phyloP scores from a whole-genome alignment of 2,888 invertebrate genomes.

The Epistrophella euchroma region DNA sequence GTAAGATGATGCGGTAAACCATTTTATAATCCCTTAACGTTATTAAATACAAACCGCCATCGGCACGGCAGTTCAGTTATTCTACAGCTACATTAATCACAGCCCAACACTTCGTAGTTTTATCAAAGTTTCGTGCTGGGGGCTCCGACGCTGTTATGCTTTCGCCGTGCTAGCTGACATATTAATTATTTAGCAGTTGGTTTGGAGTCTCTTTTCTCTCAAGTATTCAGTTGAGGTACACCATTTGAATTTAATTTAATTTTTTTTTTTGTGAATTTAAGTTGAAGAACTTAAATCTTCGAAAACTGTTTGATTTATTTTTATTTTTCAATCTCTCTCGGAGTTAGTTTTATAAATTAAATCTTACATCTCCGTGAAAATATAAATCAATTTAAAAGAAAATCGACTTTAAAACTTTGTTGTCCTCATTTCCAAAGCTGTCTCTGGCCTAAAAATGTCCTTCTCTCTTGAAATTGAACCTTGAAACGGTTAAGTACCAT shows the following conservation, averaged over 20 bases:
- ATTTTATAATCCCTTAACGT: neutral
- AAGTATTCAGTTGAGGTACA: neutral
- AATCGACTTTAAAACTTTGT: constrained; percentile 45
- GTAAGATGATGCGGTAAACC: neutral
- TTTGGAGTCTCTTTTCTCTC: neutral
- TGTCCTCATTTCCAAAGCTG: constrained; percentile 36
- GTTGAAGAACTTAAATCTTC: neutral
- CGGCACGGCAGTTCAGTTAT: neutral
- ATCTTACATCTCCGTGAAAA: constrained; percentile 22
- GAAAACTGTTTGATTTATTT: constrained; percentile 15
- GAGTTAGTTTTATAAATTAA: constrained; percentile 50
- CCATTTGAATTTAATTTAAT: neutral
- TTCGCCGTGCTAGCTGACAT: neutral
- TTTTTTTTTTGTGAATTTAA: neutral
- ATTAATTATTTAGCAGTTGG: constrained; percentile 18
- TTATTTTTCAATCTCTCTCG: neutral
- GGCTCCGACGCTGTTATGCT: neutral
- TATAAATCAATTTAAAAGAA: constrained; percentile 49
- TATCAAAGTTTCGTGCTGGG: neutral
- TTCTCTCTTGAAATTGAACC: constrained; percentile 38
- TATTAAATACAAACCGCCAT: neutral
- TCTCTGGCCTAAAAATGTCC: constrained; percentile 54
- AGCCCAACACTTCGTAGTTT: neutral
- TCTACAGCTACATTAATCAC: neutral
- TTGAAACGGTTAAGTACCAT: constrained; percentile 32